Evolutionary conservation across 2,113 vertebrate species (phyloP).

Genomic region (Phoxinus phoxinus): DNA sequence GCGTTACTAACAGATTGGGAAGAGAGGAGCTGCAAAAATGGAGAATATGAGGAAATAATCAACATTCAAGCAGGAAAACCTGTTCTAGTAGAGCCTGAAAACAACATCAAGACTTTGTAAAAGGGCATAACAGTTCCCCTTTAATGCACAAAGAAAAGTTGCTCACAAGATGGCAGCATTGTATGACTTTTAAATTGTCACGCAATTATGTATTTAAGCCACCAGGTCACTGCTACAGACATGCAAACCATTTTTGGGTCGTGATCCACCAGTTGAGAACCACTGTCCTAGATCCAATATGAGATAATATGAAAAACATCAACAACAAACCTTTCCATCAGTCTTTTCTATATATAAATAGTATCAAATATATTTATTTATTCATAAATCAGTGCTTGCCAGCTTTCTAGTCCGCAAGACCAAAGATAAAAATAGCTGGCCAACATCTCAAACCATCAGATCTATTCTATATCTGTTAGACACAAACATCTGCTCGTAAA

Average conservation of each 20-base stretch:
- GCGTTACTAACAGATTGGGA: too few species aligned
- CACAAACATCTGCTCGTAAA: neutral
- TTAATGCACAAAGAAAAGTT: neutral
- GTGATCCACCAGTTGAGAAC: neutral
- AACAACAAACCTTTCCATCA: neutral
- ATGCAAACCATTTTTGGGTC: neutral
- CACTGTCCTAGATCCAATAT: neutral
- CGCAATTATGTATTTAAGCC: neutral
- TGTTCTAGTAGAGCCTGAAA: too few species aligned
- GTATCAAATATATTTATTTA: too few species aligned
- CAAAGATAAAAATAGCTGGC: neutral
- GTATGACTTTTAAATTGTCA: neutral
- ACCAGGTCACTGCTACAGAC: neutral
- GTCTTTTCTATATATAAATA: neutral
- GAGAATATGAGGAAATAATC: too few species aligned
- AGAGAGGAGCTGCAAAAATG: too few species aligned
- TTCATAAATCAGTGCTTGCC: neutral
- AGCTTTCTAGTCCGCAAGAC: neutral
- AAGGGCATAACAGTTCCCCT: too few species aligned
- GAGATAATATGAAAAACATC: neutral
- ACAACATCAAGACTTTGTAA: too few species aligned
- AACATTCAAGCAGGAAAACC: too few species aligned
- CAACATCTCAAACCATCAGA: neutral
- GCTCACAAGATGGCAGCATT: slow-evolving; percentile 14
- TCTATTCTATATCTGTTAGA: neutral